These are phyloP conservation scores for Haplochromis vanheusdeni DNA, from an alignment of 2,113 vertebrate species.

Conservation along the genomic window DNA sequence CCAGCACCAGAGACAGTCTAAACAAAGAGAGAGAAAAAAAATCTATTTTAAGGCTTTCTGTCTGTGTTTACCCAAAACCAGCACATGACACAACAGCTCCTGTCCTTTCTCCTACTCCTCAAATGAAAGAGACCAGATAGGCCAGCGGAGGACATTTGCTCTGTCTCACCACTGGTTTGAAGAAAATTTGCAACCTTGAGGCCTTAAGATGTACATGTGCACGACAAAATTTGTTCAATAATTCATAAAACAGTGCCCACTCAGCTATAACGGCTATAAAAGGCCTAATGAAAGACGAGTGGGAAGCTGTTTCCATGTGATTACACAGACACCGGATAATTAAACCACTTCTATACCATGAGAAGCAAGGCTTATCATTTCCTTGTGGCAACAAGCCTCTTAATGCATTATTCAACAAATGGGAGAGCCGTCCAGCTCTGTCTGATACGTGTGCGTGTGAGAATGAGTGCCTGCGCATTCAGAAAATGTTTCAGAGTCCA, in stretches of 20 bases:
- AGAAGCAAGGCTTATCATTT: constrained; percentile 48
- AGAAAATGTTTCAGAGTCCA: not conserved
- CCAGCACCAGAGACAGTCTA: constrained; percentile 1
- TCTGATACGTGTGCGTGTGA: not conserved
- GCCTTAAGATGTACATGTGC: constrained; percentile 28
- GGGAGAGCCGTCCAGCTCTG: constrained; percentile 3
- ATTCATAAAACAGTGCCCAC: constrained; percentile 51
- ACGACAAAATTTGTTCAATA: constrained; percentile 45
- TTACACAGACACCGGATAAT: constrained; percentile 62
- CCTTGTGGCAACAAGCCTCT: constrained; percentile 48
- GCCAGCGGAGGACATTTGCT: constrained; percentile 31
- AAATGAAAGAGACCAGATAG: constrained; percentile 12
- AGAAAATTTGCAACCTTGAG: constrained; percentile 8
- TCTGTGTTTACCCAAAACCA: constrained; percentile 29
- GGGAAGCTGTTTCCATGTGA: constrained; percentile 61
- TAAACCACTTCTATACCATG: constrained; percentile 59
- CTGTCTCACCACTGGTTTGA: not conserved
- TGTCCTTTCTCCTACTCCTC: not conserved
- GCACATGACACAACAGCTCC: not conserved
- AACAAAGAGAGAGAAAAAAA: not conserved
- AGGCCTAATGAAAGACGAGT: constrained; percentile 56
- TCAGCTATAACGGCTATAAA: constrained; percentile 55
- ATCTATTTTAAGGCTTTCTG: constrained; percentile 30
- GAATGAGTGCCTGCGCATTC: not conserved
- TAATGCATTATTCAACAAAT: constrained; percentile 62